Conservation (phyloP, 2,113 vertebrate species). For the Sebastes schlegelii region DNA sequence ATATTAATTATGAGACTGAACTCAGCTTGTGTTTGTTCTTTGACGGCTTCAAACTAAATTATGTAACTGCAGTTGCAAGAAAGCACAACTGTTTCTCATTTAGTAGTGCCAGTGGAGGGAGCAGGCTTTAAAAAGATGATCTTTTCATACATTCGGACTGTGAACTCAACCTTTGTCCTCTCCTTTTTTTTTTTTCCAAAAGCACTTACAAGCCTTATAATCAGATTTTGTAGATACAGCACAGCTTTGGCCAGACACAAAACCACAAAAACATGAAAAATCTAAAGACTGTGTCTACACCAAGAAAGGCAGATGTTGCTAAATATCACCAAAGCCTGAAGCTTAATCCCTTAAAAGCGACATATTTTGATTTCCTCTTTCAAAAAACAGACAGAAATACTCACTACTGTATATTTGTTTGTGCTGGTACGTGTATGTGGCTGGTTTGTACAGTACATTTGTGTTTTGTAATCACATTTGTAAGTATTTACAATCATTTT, state of each 20-base stretch:
- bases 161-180: not conserved
- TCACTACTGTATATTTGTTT: too few species aligned
- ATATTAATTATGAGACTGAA: not conserved
- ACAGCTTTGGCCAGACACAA: not conserved
- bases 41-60: not conserved
- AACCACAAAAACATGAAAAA: not conserved
- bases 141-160: not conserved
- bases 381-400: conserved; percentile 3
- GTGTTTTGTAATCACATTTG: too few species aligned
- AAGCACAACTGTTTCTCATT: not conserved
- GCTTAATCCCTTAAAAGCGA: conserved; percentile 52
- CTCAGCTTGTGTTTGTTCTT: conserved; percentile 17
- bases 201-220: conserved; percentile 28
- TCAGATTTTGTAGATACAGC: conserved; percentile 15
- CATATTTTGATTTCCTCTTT: conserved; percentile 15
- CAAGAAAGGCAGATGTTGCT: conserved; percentile 38
- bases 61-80: conserved; percentile 12
- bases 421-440: too few species aligned
- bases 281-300: conserved; percentile 1
- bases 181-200: not conserved
- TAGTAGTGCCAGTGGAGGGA: not conserved
- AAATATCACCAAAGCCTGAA: conserved; percentile 9
- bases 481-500: too few species aligned
- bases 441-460: too few species aligned
- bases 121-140: not conserved